Evolutionary conservation across 2,888 invertebrate species (phyloP).

Genomic region (Torymus tubicola): DNA sequence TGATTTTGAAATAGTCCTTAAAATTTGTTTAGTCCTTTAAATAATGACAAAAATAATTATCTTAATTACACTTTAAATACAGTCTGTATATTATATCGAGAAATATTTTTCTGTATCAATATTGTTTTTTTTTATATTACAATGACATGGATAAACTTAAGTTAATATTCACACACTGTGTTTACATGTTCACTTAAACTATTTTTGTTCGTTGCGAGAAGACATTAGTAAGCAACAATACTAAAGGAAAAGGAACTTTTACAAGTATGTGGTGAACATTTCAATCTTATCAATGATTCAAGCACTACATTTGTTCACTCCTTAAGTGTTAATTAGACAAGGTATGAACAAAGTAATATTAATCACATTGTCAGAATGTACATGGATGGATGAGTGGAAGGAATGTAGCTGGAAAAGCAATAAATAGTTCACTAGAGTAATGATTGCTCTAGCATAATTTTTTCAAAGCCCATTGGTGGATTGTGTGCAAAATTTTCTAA

Average conservation of each 20-base stretch:
- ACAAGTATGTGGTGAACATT: constrained; percentile 28
- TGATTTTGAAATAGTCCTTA: constrained; percentile 47
- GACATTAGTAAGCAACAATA: constrained; percentile 38
- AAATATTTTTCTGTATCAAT: constrained; percentile 59
- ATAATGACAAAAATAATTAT: constrained; percentile 43
- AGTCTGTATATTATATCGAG: constrained; percentile 46
- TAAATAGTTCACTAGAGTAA: constrained; percentile 84
- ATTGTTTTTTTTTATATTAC: constrained; percentile 63
- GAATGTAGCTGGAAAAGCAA: constrained; percentile 38
- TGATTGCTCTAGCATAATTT: constrained; percentile 97
- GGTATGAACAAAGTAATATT: constrained; percentile 36
- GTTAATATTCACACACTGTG: constrained; percentile 52
- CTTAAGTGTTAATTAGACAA: constrained; percentile 42
- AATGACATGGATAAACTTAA: constrained; percentile 57
- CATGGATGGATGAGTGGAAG: constrained; percentile 46
- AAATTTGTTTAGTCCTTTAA: constrained; percentile 33
- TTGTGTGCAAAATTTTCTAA: constrained; percentile 92
- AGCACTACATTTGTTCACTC: constrained; percentile 23
- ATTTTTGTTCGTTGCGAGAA: constrained; percentile 44
- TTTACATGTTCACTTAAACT: constrained; percentile 28
- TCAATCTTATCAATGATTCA: constrained; percentile 26
- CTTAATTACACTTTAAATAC: constrained; percentile 41
- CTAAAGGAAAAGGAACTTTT: constrained; percentile 35
- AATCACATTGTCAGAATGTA: constrained; percentile 41
- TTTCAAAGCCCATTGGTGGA: constrained; percentile 92